A percentile compares a stretch with the other conserved stretches of the same genome.
Conservation (phyloP, 53 echinoderm and acorn worm species). For the Holothuria scabra region DNA sequence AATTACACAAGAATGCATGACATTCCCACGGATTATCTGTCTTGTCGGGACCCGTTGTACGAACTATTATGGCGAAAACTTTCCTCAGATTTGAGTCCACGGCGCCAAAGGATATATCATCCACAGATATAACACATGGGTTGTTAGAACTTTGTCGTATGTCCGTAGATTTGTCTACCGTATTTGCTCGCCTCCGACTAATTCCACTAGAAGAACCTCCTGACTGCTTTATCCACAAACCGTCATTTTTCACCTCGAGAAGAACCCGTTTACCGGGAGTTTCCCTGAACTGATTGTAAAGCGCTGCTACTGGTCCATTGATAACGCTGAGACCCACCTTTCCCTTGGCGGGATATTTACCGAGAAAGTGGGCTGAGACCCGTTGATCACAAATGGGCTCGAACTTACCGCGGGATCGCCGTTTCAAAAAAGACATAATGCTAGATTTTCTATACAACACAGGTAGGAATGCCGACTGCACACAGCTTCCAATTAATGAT, state of each 20-base stretch:
- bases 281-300: constrained; percentile 25
- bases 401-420: constrained; percentile 17
- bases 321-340: constrained; percentile 31
- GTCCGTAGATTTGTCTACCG: not conserved
- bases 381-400: constrained; percentile 24
- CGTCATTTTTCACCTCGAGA: constrained; percentile 33
- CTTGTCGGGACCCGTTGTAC: not conserved
- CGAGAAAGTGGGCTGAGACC: constrained; percentile 26
- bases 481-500: too few relatives aligned
- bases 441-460: not conserved
- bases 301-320: constrained; percentile 28
- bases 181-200: not conserved
- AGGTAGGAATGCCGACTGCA: too few relatives aligned
- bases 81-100: constrained; percentile 19
- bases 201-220: not conserved
- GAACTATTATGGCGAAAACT: constrained; percentile 21
- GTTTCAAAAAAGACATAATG: constrained; percentile 28
- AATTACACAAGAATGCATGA: constrained; percentile 40
- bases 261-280: constrained; percentile 22
- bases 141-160: not conserved
- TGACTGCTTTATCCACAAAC: constrained; percentile 36
- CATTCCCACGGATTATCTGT: constrained; percentile 23
- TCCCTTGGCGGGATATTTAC: constrained; percentile 32
- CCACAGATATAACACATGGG: not conserved
- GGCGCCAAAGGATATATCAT: constrained; percentile 47